Conservation (phyloP, 2,113 vertebrate species). For the Maccullochella peelii region DNA sequence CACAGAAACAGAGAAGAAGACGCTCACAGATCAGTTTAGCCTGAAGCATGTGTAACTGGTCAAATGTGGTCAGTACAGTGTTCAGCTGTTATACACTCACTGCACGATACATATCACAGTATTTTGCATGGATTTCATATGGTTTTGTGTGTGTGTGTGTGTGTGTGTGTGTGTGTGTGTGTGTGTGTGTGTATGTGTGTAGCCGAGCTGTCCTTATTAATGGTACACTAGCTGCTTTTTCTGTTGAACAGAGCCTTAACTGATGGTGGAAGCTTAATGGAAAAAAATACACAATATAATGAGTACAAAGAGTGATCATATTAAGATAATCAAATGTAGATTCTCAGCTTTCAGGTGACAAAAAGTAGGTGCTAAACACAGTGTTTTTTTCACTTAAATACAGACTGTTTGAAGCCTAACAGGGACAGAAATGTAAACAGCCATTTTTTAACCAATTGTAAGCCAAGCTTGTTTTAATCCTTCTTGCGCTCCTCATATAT, state of each 20-base stretch:
- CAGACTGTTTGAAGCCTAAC: not conserved
- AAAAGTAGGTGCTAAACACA: not conserved
- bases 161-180: not conserved
- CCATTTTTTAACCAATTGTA: not conserved
- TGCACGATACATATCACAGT: not conserved
- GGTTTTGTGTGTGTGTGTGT: not conserved
- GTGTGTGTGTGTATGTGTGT: not conserved
- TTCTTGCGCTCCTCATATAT: not conserved
- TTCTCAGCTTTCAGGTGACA: not conserved
- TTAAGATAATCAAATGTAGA: not conserved
- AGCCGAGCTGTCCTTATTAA: no score
- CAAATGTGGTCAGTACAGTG: not conserved
- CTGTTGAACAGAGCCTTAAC: not conserved
- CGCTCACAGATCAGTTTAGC: not conserved
- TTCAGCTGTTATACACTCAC: not conserved
- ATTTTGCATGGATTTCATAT: conserved; percentile 4
- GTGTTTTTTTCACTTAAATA: not conserved
- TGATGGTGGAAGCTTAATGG: not conserved
- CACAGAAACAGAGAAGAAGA: not conserved
- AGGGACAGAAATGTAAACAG: not conserved
- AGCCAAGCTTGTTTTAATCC: not conserved
- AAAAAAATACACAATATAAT: not conserved
- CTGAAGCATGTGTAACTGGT: not conserved
- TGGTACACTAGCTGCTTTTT: no score
- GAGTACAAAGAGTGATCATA: not conserved